Evolutionary conservation across 1,140 invertebrate species (phyloP), one percentile per base, ranked within the genome.

Genomic region (Rhagoletis pomonella): DNA sequence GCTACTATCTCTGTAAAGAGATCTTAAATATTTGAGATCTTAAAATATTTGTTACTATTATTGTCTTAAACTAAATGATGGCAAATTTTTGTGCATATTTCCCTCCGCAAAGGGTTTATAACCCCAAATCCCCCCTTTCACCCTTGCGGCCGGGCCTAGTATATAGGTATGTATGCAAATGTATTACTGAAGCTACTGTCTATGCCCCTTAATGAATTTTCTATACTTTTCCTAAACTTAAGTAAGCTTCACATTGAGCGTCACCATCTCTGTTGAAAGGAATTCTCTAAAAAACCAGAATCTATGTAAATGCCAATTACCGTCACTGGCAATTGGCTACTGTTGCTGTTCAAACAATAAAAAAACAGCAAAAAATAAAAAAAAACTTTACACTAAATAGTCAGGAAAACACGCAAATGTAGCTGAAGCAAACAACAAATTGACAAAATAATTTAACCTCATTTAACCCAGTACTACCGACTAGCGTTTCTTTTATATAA

Each of bases 401-500:
- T 62, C 62, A 65, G 55, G 86, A 59, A 77, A 87, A 64, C 60
- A 67, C 64, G 55, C 39, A 73, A 73, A 69, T 77, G 55, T 73
- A 58, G 55, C 67, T 87, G 65, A 69, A 69, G 58, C 67, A 44
- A 73, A 73, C 58, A 87, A 67, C 77, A 87, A 87, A 87, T 87
- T 87, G 87, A 87, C 87, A 87, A 87, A 64, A 85, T 87, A 87
- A 87, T 87, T 87, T 87, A 87, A 87, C 87, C 87, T 84, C 50
- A 59, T 85, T 62, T 69, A 81, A 87, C 69, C 87, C 77, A 81
- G 42, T 60, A 44, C 50, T 64, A 55, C 59, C 81, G 44, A 14
- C 60, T 55, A 19, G 60, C 14, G 47, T 29, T 65, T 69, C 86
- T 73, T 73, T 55, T 59, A 59, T 59, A 59, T 14, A 4, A 81